Percentiles rank a stretch among this genome's conserved stretches.
Conservation (phyloP, 1,140 invertebrate genomes). For the Steinernema feltiae region DNA sequence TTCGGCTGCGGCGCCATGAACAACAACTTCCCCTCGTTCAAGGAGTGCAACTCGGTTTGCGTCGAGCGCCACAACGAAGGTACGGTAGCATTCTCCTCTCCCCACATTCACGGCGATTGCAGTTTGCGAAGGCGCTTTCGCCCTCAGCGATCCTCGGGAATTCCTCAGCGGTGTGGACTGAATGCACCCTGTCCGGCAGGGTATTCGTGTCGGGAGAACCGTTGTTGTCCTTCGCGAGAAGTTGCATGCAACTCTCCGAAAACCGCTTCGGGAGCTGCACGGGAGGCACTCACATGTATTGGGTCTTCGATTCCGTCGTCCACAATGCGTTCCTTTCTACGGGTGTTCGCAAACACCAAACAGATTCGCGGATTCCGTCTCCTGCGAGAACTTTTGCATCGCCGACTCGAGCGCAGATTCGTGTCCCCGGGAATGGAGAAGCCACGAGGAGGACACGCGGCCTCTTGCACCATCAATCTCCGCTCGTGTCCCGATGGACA, state of each 20-base stretch:
- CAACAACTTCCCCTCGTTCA: constrained; percentile 63
- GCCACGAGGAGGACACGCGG: constrained; percentile 20
- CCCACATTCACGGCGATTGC: too few species aligned
- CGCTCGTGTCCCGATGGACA: constrained; percentile 33
- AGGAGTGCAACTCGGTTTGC: constrained; percentile 60
- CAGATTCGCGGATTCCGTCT: constrained; percentile 38
- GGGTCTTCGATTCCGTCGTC: constrained; percentile 58
- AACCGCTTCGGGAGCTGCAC: constrained; percentile 49
- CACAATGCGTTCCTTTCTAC: constrained; percentile 58
- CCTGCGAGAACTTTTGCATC: constrained; percentile 46
- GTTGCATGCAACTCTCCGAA: constrained; percentile 44
- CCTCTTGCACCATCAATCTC: constrained; percentile 29
- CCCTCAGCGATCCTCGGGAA: constrained; percentile 26
- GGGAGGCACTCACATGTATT: constrained; percentile 56
- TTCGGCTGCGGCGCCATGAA: constrained; percentile 65
- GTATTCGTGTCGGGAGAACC: constrained; percentile 32
- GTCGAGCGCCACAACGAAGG: constrained; percentile 35
- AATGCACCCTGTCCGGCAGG: constrained; percentile 32
- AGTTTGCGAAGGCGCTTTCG: constrained; percentile 35
- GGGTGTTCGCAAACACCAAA: constrained; percentile 55
- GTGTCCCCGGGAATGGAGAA: constrained; percentile 45
- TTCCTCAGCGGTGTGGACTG: constrained; percentile 27
- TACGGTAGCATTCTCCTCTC: too few species aligned
- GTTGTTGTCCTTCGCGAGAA: constrained; percentile 51
- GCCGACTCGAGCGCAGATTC: constrained; percentile 46